Evolutionary conservation across 2,888 invertebrate genomes (phyloP), one percentile per base, ranked within the genome.

Genomic region (Yponomeuta evonymella): DNA sequence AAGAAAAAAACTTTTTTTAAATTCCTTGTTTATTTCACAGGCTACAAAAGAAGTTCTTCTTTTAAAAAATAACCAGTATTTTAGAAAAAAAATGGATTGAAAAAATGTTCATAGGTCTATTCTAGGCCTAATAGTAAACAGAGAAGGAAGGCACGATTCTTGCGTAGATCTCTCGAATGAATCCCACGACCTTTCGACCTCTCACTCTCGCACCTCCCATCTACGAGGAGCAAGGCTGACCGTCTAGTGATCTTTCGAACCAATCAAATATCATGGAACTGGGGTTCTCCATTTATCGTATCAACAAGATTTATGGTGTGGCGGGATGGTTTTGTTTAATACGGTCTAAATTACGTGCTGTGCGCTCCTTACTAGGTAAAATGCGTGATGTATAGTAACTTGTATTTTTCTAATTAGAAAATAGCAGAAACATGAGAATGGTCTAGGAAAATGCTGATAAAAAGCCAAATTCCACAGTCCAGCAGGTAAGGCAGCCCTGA

Each of bases 171-270:
- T 33, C 63, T 62, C 70, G 69, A 64, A 67, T 69, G 65, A 69
- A 68, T 73, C 74, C 72, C 74, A 74, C 74, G 74, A 74, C 74
- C 74, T 69, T 48, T 58, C 67, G 73, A 74, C 73, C 74, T 62
- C 70, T 23, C 71, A 29, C 64, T 66, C 70, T 67, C 58, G 70
- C 73, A 67, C 63, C 70, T 64, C 64, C 62, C 30, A 65, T 29
- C 33, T 58, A 58, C 51, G 1, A 58, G 12, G 15, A 58, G 51
- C 1, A 3, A 12, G 15, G 51, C 12, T 15, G 15, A 5, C 12
- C 12, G 0, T 15, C 15, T 58, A 15, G 51, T 58, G 51, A 15
- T 15, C 51, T 15, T 23, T 64, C 30, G 10, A 11, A 64, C n/a
- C 5, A 5, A 64, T 12, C 23, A 23, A 64, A 64, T 23, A 29